Conservation (phyloP, 2,888 invertebrate species). For the Pedicia rivosa region DNA sequence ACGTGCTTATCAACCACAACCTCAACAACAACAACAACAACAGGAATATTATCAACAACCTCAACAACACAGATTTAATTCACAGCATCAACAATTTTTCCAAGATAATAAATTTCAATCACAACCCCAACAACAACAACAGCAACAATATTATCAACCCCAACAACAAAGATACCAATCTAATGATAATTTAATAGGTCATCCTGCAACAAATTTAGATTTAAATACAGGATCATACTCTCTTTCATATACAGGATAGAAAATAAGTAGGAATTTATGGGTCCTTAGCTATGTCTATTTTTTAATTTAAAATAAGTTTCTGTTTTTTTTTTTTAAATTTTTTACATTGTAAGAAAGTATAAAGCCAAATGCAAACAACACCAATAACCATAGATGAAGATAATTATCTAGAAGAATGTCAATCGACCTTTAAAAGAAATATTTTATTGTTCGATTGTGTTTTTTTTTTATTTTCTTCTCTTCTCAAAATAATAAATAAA, state of each 20-base stretch:
- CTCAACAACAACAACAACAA: slow-evolving; percentile 15
- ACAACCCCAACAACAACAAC: slow-evolving; percentile 10
- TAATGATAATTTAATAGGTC: slow-evolving; percentile 36
- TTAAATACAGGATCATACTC: slow-evolving; percentile 61
- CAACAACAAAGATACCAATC: slow-evolving; percentile 16
- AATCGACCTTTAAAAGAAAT: too few relatives aligned
- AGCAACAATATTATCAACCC: slow-evolving; percentile 26
- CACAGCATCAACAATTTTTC: slow-evolving; percentile 17
- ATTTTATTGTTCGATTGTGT: too few relatives aligned
- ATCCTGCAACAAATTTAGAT: slow-evolving; percentile 58
- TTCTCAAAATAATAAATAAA: too few relatives aligned
- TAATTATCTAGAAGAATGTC: too few relatives aligned
- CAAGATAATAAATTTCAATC: slow-evolving; percentile 13
- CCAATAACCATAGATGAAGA: too few relatives aligned
- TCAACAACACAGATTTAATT: slow-evolving; percentile 16
- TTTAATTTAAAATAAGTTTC: too few relatives aligned
- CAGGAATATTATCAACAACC: slow-evolving; percentile 15
- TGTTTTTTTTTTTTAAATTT: too few relatives aligned
- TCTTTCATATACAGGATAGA: slow-evolving; percentile 54
- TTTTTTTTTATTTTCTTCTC: too few relatives aligned
- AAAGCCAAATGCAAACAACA: too few relatives aligned
- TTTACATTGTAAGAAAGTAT: too few relatives aligned
- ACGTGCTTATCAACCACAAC: slow-evolving; percentile 15
- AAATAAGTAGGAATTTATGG: slow-evolving; percentile 9
- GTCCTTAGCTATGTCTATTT: too few relatives aligned